Conservation (phyloP, 2,797 vertebrate genomes). For the Microchirus variegatus region DNA sequence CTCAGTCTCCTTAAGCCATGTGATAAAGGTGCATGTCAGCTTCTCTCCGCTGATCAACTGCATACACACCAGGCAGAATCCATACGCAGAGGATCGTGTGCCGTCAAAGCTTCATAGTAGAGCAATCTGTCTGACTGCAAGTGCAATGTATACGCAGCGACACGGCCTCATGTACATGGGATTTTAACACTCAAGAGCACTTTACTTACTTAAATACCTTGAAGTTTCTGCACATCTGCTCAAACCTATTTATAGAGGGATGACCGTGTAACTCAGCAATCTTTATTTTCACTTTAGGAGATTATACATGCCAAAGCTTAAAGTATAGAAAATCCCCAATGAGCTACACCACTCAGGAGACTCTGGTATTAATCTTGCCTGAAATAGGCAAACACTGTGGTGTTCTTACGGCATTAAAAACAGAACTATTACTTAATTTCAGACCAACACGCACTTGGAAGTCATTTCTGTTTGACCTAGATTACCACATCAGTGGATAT, state of each 20-base stretch:
- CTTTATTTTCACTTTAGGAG: slow-evolving; percentile 46
- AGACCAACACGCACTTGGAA: slow-evolving; percentile 55
- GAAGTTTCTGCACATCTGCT: slow-evolving; percentile 34
- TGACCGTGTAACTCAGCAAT: slow-evolving; percentile 39
- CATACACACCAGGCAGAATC: slow-evolving; percentile 74
- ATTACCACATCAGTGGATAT: slow-evolving; percentile 67
- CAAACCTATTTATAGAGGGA: slow-evolving; percentile 31
- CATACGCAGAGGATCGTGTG: slow-evolving; percentile 61
- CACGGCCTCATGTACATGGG: slow-evolving; percentile 15
- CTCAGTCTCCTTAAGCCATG: slow-evolving; percentile 75
- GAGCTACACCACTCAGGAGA: slow-evolving; percentile 60
- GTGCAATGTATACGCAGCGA: slow-evolving; percentile 14
- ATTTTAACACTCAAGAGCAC: slow-evolving; percentile 18
- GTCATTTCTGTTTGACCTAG: slow-evolving; percentile 64
- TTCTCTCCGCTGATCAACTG: slow-evolving; percentile 76
- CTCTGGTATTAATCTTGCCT: slow-evolving; percentile 67
- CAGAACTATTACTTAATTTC: slow-evolving; percentile 60
- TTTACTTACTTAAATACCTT: slow-evolving; percentile 31
- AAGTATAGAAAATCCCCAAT: slow-evolving; percentile 71
- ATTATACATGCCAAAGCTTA: slow-evolving; percentile 63
- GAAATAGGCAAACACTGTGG: slow-evolving; percentile 60
- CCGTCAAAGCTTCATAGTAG: slow-evolving; percentile 43
- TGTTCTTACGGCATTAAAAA: slow-evolving; percentile 49
- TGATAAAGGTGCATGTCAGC: slow-evolving; percentile 83
- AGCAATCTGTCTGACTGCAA: slow-evolving; percentile 37